These are phyloP conservation scores for Platycheirus rosarum DNA, from an alignment of 2,888 invertebrate species.

Conservation along the genomic window DNA sequence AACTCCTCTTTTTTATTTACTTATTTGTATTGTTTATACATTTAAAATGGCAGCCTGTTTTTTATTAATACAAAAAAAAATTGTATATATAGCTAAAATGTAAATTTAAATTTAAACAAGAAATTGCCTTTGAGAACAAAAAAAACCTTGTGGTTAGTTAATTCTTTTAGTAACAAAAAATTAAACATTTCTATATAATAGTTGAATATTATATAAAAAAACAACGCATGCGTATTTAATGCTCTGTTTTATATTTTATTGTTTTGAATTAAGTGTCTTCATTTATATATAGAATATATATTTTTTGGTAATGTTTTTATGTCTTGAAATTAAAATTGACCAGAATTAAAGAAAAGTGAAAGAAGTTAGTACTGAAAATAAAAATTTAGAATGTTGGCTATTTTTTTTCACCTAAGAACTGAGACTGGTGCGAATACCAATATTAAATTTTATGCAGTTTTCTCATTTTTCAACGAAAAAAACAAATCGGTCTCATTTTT, in stretches of 20 bases:
- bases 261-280: too few species aligned
- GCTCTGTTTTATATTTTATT: background rate
- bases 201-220: background rate
- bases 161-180: background rate
- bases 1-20: conserved; percentile 3
- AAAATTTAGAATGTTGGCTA: too few species aligned
- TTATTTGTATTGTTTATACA: conserved; percentile 36
- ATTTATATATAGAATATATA: too few species aligned
- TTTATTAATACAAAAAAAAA: conserved; percentile 43
- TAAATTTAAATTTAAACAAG: background rate
- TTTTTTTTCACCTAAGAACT: too few species aligned
- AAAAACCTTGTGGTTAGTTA: conserved; percentile 4
- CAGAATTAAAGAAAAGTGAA: too few species aligned
- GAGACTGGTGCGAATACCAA: too few species aligned
- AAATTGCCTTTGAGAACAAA: conserved; percentile 15
- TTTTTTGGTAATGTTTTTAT: too few species aligned
- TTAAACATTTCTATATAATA: background rate
- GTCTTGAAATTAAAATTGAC: too few species aligned
- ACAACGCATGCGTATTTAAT: conserved; percentile 3
- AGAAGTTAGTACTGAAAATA: too few species aligned
- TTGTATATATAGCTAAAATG: background rate
- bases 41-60: conserved; percentile 67
- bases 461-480: too few species aligned
- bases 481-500: too few species aligned
- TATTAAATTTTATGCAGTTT: too few species aligned